Evolutionary conservation across 2,113 vertebrate species (phyloP).

Genomic region (Chaenocephalus aceratus): DNA sequence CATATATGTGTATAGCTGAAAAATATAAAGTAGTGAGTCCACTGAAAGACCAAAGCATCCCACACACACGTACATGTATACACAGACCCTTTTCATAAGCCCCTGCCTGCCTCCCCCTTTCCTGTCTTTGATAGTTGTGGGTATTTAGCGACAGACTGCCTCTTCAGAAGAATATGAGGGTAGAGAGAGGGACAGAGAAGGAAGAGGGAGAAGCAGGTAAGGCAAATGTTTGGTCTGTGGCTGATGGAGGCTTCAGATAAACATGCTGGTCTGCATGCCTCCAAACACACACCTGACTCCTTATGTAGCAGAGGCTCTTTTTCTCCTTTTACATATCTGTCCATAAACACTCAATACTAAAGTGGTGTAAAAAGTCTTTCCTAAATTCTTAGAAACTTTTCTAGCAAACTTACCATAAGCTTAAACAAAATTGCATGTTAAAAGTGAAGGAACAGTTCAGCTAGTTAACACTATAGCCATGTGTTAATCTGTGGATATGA

Average conservation of each 20-base stretch:
- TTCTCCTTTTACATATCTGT: not conserved
- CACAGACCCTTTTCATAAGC: constrained; percentile 46
- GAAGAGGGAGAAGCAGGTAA: constrained; percentile 42
- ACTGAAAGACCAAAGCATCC: not conserved
- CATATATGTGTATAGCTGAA: not conserved
- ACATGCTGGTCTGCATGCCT: constrained; percentile 66
- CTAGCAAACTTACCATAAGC: not conserved
- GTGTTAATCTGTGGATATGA: not conserved
- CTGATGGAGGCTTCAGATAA: constrained; percentile 68
- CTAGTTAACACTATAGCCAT: not conserved
- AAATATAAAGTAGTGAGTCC: constrained; percentile 36
- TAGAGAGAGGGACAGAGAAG: constrained; percentile 29
- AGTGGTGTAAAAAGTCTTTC: not conserved
- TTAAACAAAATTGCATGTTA: not conserved
- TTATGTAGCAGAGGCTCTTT: constrained; percentile 52
- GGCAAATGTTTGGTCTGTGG: constrained; percentile 72
- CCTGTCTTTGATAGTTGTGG: constrained; percentile 57
- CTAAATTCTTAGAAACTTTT: not conserved
- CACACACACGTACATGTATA: constrained; percentile 12
- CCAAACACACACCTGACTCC: constrained; percentile 81
- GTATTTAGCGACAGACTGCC: constrained; percentile 60
- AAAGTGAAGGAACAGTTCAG: not conserved
- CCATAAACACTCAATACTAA: not conserved
- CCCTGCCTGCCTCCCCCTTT: constrained; percentile 9
- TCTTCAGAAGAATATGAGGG: constrained; percentile 66